phyloP scores from a whole-genome alignment of 2,113 vertebrate species.

The Nothocercus nigrocapillus region DNA sequence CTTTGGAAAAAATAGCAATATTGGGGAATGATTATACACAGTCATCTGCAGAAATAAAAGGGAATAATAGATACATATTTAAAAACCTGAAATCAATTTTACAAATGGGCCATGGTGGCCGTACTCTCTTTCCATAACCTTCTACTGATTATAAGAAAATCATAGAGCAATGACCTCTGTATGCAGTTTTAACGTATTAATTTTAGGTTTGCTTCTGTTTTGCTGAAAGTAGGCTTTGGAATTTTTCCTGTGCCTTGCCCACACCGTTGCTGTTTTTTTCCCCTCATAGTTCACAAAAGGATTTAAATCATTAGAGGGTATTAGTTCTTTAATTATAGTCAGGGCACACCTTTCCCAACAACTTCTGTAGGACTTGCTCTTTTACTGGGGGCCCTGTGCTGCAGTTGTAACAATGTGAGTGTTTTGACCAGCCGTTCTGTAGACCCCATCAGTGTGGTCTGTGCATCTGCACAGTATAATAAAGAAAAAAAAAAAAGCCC shows the following conservation, averaged over 20 bases:
- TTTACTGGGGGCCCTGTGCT: constrained; percentile 4
- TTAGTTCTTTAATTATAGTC: constrained; percentile 54
- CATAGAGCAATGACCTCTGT: background rate
- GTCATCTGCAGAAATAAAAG: background rate
- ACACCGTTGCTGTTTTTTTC: constrained; percentile 11
- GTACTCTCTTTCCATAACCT: background rate
- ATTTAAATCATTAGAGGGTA: constrained; percentile 1
- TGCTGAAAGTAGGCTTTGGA: constrained; percentile 32
- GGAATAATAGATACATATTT: background rate
- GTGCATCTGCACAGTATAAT: constrained; percentile 29
- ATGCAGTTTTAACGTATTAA: background rate
- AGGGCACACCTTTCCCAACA: constrained; percentile 23
- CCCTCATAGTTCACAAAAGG: background rate
- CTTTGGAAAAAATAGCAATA: background rate
- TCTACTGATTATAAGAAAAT: background rate
- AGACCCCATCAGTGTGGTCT: constrained; percentile 61
- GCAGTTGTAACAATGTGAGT: background rate
- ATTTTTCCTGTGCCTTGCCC: constrained; percentile 9
- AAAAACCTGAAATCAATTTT: background rate
- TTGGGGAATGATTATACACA: background rate
- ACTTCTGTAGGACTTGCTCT: constrained; percentile 17
- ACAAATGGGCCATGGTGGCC: background rate
- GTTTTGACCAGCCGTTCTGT: constrained; percentile 31
- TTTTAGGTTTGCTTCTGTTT: background rate
- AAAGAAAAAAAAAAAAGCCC: background rate